Evolutionary conservation across 2,797 vertebrate species (phyloP), one percentile per base, ranked within the genome.

Genomic region (Melanotaenia maccullochi): DNA sequence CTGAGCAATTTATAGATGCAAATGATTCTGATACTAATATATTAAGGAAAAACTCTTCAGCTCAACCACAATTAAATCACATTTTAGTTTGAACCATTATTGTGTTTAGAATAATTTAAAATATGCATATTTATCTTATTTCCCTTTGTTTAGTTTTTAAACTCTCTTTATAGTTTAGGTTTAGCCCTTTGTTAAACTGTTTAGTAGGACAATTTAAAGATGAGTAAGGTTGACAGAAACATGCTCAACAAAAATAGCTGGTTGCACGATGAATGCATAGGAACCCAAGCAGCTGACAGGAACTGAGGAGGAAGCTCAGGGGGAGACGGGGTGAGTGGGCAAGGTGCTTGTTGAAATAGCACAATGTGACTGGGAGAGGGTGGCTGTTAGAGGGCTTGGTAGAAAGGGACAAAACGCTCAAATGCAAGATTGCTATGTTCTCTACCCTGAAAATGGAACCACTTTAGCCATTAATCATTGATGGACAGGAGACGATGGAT

Each of bases 391-490:
- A 72, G 79, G 62, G 42, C 63, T 68, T 70, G 54, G 71, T 51
- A 59, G 65, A 82, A 61, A 77, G 73, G 60, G 71, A 76, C 70
- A 76, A 77, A 87, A 87, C 84, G 77, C 65, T 79, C 72, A 67
- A 85, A 82, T 72, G 65, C 82, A 84, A 87, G 83, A 90, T 84
- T 86, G 88, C 83, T 89, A 90, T 88, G 89, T 92, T 90, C 78
- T 93, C 89, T 89, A 84, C 79, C 85, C 87, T 93, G 86, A 92
- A 92, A 93, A 91, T 85, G 83, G 83, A 91, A 91, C 82, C 89
- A 90, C 91, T 92, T 92, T 90, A 85, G 68, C 73, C 85, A 93
- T 94, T 90, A 92, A 93, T 92, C 87, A 91, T 93, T 94, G 85
- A 93, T 92, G 84, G 79, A 82, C 71, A 85, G 78, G 73, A 85